A percentile compares a stretch with the other conserved stretches of the same genome.
Evolutionary conservation across 2,113 vertebrate genomes (phyloP).

Genomic region (Cyphomyrus discorhynchus): DNA sequence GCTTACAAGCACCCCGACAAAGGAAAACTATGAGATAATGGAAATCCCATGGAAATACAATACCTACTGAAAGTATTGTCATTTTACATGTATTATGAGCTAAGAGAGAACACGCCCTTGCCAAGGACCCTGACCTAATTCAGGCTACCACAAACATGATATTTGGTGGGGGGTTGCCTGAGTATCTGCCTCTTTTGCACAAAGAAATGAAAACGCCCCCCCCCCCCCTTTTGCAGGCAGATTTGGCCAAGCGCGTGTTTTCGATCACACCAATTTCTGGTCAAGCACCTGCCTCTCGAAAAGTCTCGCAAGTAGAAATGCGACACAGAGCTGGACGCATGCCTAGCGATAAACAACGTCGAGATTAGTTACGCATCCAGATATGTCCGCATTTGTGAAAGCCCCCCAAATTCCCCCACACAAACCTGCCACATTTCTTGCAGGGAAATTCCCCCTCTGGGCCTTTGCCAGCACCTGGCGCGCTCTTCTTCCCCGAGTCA

Average conservation of each 20-base stretch:
- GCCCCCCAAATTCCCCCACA: background rate
- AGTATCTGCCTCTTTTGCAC: background rate
- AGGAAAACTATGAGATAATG: background rate
- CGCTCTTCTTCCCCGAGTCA: constrained; percentile 54
- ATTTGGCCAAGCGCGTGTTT: background rate
- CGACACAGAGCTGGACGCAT: background rate
- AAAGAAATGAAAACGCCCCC: background rate
- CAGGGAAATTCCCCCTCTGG: constrained; percentile 92
- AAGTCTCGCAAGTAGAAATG: background rate
- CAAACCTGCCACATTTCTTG: constrained; percentile 96
- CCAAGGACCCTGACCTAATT: background rate
- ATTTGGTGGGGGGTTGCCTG: background rate
- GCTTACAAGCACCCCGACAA: background rate
- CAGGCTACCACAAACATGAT: background rate
- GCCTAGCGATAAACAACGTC: background rate
- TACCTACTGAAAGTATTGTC: background rate
- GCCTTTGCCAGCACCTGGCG: constrained; percentile 55
- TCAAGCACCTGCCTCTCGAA: background rate
- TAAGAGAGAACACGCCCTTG: background rate
- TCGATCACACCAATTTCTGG: background rate
- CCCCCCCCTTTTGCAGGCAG: background rate
- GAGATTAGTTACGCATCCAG: background rate
- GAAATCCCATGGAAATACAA: background rate
- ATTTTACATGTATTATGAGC: background rate
- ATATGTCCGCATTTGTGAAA: background rate